Evolutionary conservation across 2,888 invertebrate species (phyloP), one percentile per base, ranked within the genome.

Genomic region (Stenurella melanura): DNA sequence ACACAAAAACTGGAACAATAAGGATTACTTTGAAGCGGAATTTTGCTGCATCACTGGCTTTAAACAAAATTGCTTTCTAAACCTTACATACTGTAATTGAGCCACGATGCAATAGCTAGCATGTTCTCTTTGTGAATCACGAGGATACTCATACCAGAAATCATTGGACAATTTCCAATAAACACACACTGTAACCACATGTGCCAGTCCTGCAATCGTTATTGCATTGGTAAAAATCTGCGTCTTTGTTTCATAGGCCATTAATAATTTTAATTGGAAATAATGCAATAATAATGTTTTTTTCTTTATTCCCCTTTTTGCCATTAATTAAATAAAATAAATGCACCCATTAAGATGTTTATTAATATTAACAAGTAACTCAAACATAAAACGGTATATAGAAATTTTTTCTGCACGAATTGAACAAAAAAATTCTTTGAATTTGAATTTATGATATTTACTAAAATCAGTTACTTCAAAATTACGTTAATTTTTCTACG

Each of bases 1-100:
- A 66, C 56, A 73, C 73, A 79, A 79, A 79, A 79, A 79, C 73
- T 77, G 77, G 79, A 73, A 75, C 79, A 77, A 79, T 79, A 75
- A 77, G 75, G 75, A 73, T 68, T 77, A 73, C 71, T 66, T 63
- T 64, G 73, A 21, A 26, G 60, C 30, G 75, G 79, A 79, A 79
- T 75, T 76, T 79, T 79, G 75, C 79, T 69, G 79, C 79, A 77
- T 79, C 76, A 73, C 66, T 75, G 79, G 57, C 68, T 76, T 68
- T 72, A 54, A 76, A 76, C 75, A 72, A 75, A 78, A 79, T 79
- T 75, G 71, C 79, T 79, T 77, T 75, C 75, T 73, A 74, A 75
- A 70, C 17, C 30, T 26, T 54, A 50, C 26, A 38, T 21, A 61
- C 54, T 68, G 73, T 75, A 75, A 78, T 78, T 67, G 75, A 78